A percentile compares a stretch with the other conserved stretches of the same genome.
Evolutionary conservation across 1,140 invertebrate species (phyloP).

Genomic region (Lepidurus packardi): DNA sequence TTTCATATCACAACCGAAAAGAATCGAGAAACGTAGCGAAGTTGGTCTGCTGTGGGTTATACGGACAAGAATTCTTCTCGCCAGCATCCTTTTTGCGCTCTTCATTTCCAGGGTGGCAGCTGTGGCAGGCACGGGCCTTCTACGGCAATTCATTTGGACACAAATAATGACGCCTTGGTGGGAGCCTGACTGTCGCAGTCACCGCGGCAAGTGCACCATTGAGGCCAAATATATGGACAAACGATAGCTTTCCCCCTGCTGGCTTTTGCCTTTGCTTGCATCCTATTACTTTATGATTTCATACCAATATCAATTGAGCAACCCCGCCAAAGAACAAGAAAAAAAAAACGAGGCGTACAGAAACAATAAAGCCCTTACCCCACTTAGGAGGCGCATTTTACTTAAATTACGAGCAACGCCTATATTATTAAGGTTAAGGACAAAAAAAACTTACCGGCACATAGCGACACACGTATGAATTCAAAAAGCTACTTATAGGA

Average conservation of each 20-base stretch:
- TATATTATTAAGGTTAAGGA: too few relatives aligned
- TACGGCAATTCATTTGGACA: constrained; percentile 39
- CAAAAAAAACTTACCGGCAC: too few relatives aligned
- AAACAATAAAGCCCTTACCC: background rate
- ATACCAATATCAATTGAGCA: constrained; percentile 20
- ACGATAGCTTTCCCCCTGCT: constrained; percentile 40
- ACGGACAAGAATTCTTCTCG: constrained; percentile 13
- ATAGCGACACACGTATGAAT: too few relatives aligned
- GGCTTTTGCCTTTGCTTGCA: constrained; percentile 34
- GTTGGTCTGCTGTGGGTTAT: background rate
- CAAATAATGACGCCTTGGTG: constrained; percentile 40
- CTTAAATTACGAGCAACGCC: too few relatives aligned
- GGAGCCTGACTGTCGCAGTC: constrained; percentile 37
- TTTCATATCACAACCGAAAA: constrained; percentile 12
- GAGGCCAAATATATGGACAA: constrained; percentile 39
- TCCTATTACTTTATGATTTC: constrained; percentile 32
- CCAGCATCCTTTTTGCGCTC: constrained; percentile 14
- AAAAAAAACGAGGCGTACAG: background rate
- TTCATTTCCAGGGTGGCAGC: constrained; percentile 20
- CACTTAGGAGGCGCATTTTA: too few relatives aligned
- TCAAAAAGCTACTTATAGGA: too few relatives aligned
- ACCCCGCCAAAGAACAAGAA: background rate
- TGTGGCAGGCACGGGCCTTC: constrained; percentile 17
- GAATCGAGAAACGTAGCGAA: background rate
- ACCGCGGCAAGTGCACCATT: constrained; percentile 38